These are phyloP conservation scores for Oceanodroma leucorhoa DNA, from an alignment of 2,797 vertebrate species.

Conservation along the genomic window DNA sequence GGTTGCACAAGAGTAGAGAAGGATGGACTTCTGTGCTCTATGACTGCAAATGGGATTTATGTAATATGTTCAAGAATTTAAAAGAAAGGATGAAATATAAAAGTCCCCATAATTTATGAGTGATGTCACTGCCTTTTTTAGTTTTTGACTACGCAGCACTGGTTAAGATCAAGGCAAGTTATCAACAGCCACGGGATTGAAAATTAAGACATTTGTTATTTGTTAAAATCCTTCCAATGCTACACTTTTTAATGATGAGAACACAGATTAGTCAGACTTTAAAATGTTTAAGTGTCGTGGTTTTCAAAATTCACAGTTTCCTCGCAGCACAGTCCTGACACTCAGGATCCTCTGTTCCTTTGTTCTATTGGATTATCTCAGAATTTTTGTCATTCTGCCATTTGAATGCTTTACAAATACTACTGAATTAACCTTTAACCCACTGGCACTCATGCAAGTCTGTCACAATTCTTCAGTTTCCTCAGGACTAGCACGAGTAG, in stretches of 20 bases:
- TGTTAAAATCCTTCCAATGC: not conserved
- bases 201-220: not conserved
- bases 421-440: not conserved
- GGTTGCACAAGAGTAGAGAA: not conserved
- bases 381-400: not conserved
- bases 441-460: not conserved
- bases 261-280: not conserved
- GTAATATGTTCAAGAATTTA: not conserved
- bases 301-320: not conserved
- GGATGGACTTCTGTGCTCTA: not conserved
- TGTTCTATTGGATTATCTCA: not conserved
- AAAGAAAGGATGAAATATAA: not conserved
- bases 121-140: not conserved
- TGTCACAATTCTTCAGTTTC: not conserved
- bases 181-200: not conserved
- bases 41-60: not conserved
- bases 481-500: not conserved
- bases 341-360: not conserved
- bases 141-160: not conserved
- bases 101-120: not conserved
- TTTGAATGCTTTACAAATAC: not conserved
- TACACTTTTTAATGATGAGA: not conserved
- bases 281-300: not conserved
- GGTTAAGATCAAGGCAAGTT: not conserved
- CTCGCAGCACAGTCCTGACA: not conserved